Base-by-base conservation (phyloP, 2,888 invertebrate genomes). In the Galerucella pusilla region DNA sequence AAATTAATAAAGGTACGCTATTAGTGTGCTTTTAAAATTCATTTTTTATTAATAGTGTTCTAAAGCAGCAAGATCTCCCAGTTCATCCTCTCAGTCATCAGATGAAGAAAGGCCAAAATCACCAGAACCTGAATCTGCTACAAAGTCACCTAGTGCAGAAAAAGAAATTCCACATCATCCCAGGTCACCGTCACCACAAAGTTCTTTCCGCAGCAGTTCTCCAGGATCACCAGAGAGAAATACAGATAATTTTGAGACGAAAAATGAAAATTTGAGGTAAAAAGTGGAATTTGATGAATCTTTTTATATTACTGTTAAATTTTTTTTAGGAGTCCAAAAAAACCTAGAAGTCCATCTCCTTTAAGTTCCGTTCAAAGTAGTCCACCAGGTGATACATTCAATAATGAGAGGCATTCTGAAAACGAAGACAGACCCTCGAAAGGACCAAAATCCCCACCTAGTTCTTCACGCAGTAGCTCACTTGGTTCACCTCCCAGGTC, bases 141-240 rank as follows among this genome's bases (percentile, higher is more conserved):
- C 76, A 16, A 74, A 64, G 25, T 76, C 78, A 42, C 68, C 68
- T 10, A 68, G 68, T 60, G 25, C 46, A 42, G 12, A 20, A 28
- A 54, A 49, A 70, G 52, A 70, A 20, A 20, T 45, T 25, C n/a
- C 52, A 70, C 12, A 57, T 9, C 60, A 66, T 46, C 63, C 73
- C 11, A 52, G 80, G 57, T 83, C 83, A n/a, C 81, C 82, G 25
- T 81, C 81, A 9, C 77, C 81, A 14, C 78, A 78, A 12, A 83
- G 60, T 64, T 74, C 74, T 5, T 74, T 65, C n/a, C 49, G 54
- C 1, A 74, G 74, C 49, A 67, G 67, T 49, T 74, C 74, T n/a
- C 65, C 57, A 60, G 71, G 52, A 16, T 66, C 70, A 12, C 65
- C 61, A 16, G 64, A 45, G 16, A 42, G 46, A 16, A 65, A 61